Conservation (phyloP, 1,140 invertebrate genomes). For the Papilio polyxenes region DNA sequence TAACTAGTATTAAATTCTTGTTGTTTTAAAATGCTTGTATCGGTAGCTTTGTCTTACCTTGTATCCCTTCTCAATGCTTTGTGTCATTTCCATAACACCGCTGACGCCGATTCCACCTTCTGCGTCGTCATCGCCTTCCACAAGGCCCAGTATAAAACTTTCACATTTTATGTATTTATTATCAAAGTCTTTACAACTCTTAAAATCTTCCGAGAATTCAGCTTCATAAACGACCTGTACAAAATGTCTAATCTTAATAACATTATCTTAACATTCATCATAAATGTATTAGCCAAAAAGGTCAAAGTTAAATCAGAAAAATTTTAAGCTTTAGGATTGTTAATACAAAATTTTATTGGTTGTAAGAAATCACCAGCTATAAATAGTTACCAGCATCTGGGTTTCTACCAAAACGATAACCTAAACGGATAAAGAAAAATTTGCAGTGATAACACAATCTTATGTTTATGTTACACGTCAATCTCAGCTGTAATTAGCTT, state of each 20-base stretch:
- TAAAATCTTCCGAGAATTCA: slow-evolving; percentile 35
- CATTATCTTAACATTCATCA: too few relatives aligned
- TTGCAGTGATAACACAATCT: background rate
- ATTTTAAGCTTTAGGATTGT: too few relatives aligned
- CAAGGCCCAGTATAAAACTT: slow-evolving; percentile 19
- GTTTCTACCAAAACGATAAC: slow-evolving; percentile 11
- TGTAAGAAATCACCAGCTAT: background rate
- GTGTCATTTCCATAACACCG: background rate
- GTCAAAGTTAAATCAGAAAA: too few relatives aligned
- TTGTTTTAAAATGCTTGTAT: too few relatives aligned
- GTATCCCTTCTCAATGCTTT: slow-evolving; percentile 6
- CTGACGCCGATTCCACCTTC: background rate
- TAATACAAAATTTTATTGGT: background rate
- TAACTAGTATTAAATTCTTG: too few relatives aligned
- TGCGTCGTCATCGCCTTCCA: slow-evolving; percentile 11
- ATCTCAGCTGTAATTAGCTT: background rate
- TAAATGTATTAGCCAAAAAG: too few relatives aligned
- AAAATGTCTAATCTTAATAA: background rate
- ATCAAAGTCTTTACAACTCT: slow-evolving; percentile 28
- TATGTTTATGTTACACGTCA: background rate
- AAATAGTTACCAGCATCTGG: background rate
- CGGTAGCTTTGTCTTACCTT: background rate
- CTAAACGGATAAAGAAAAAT: background rate
- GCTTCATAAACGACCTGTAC: slow-evolving; percentile 31
- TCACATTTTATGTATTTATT: slow-evolving; percentile 23